phyloP scores from a whole-genome alignment of 2,113 vertebrate genomes.

The Bambusicola thoracicus region DNA sequence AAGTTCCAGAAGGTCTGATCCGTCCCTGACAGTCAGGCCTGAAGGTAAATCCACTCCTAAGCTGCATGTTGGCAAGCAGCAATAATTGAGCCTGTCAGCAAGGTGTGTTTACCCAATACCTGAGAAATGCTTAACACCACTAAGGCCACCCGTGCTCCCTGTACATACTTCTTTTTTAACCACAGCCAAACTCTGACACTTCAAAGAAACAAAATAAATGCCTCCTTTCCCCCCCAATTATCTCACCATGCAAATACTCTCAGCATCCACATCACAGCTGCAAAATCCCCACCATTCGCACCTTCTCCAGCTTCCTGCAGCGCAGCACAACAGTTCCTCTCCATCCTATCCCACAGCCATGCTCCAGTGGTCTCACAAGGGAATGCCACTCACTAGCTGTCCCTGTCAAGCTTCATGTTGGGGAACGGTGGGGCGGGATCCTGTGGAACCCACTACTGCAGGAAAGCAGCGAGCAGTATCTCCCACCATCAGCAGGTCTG shows the following conservation, averaged over 20 bases:
- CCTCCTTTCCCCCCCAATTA: accelerated
- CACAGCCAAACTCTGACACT: background rate
- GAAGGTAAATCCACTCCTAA: background rate
- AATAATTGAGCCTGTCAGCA: background rate
- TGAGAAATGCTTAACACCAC: background rate
- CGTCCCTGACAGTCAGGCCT: background rate
- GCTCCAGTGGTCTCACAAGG: background rate
- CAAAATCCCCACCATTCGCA: background rate
- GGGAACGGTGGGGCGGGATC: accelerated
- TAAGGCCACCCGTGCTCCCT: background rate
- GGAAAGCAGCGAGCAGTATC: background rate
- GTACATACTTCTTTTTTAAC: background rate
- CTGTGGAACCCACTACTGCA: background rate
- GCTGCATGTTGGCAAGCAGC: background rate
- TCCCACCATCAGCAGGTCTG: background rate
- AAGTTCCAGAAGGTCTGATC: background rate
- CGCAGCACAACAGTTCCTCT: background rate
- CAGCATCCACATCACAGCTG: background rate
- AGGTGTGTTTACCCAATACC: background rate
- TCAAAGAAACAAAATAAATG: background rate
- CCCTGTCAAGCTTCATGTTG: accelerated
- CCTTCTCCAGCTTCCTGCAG: background rate
- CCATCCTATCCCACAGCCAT: background rate
- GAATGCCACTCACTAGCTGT: background rate
- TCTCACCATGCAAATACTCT: background rate